phyloP scores from a whole-genome alignment of 2,797 vertebrate species.

The Simalia tracyae region DNA sequence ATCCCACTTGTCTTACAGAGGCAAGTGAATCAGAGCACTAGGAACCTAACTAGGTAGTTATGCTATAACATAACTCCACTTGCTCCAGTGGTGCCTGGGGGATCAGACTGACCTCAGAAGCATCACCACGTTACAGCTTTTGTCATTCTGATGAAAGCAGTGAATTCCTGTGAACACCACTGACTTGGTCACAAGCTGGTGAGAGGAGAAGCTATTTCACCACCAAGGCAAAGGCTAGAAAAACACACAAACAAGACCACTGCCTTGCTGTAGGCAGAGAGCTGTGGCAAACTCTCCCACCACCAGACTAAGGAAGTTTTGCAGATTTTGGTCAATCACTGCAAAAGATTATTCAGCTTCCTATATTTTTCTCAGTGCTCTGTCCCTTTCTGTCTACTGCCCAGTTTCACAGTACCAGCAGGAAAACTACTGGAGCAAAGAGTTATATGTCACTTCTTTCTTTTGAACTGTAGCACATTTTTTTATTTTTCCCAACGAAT shows the following conservation, averaged over 20 bases:
- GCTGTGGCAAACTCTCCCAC: background rate
- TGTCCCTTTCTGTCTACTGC: slow-evolving; percentile 15
- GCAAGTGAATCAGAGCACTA: background rate
- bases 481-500: slow-evolving; percentile 29
- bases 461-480: slow-evolving; percentile 54
- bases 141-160: background rate
- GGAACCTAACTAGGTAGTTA: background rate
- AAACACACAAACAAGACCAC: background rate
- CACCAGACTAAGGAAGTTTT: background rate
- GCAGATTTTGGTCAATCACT: background rate
- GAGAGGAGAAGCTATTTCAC: background rate
- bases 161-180: background rate
- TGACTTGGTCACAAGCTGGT: background rate
- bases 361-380: slow-evolving; percentile 40
- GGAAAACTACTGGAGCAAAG: slow-evolving; percentile 37
- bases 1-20: background rate
- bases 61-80: background rate
- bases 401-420: slow-evolving; percentile 15
- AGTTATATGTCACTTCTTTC: slow-evolving; percentile 41
- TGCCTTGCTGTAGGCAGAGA: background rate
- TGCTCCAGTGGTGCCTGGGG: background rate
- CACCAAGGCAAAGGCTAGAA: background rate
- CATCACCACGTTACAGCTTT: background rate
- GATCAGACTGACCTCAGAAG: background rate
- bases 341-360: slow-evolving; percentile 33